These are phyloP conservation scores for Aradophagus sp. DNA, from an alignment of 1,140 invertebrate genomes.

Conservation along the genomic window DNA sequence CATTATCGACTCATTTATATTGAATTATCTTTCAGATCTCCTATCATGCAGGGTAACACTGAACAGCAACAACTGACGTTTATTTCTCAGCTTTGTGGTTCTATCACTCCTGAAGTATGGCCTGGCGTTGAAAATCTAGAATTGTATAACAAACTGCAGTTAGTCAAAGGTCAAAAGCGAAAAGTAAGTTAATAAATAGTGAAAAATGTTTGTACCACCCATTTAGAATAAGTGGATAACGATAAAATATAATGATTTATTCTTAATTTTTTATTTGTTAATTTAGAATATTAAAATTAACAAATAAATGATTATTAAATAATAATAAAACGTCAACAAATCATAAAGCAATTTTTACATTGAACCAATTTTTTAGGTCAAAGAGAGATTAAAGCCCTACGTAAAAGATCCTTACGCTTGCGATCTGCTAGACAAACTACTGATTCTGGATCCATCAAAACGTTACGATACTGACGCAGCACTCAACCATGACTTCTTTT, in stretches of 20 bases:
- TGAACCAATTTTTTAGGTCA: conserved; percentile 76
- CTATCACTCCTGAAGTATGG: conserved; percentile 95
- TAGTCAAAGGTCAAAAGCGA: conserved; percentile 92
- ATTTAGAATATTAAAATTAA: neutral
- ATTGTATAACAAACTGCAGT: conserved; percentile 91
- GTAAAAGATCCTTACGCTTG: conserved; percentile 94
- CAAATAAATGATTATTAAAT: neutral
- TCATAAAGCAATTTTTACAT: neutral
- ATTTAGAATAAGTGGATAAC: no score
- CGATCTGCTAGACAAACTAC: conserved; percentile 93
- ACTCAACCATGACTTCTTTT: conserved; percentile 98
- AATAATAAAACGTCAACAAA: neutral
- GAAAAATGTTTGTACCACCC: no score
- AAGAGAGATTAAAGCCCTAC: conserved; percentile 92
- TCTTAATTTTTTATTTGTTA: no score
- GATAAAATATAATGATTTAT: no score
- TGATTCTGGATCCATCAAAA: conserved; percentile 93
- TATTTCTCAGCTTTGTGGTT: conserved; percentile 98
- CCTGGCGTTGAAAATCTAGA: conserved; percentile 95
- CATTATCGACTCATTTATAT: neutral
- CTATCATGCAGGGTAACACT: conserved; percentile 92
- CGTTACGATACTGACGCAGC: conserved; percentile 93
- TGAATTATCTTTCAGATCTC: conserved; percentile 72
- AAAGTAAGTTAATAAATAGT: conserved; percentile 77
- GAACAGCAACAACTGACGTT: conserved; percentile 97